Conservation (phyloP, 2,888 invertebrate species). For the Hirtodrosophila cameraria region DNA sequence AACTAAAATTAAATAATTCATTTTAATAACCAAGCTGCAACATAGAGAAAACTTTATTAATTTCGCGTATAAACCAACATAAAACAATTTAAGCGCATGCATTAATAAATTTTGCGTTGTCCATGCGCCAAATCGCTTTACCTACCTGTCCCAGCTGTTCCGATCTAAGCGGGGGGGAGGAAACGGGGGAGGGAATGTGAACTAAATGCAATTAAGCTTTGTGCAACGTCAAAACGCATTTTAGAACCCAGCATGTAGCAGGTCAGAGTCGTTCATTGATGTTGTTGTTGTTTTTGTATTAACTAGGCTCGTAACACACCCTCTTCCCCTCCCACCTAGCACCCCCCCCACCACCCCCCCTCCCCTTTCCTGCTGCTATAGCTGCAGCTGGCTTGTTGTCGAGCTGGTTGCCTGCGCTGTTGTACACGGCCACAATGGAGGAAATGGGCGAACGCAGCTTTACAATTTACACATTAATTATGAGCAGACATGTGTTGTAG, state of each 20-base stretch:
- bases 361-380: too few species aligned
- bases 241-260: conserved; percentile 41
- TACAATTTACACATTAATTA: conserved; percentile 80
- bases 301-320: conserved; percentile 51
- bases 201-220: conserved; percentile 73
- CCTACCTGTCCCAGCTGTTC: conserved; percentile 33
- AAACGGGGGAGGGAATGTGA: conserved; percentile 24
- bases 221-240: conserved; percentile 67
- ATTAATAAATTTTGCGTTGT: conserved; percentile 50
- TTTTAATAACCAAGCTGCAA: not conserved
- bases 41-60: conserved; percentile 24
- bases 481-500: conserved; percentile 81
- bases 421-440: conserved; percentile 64
- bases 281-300: conserved; percentile 62
- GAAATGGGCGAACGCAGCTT: conserved; percentile 66
- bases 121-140: conserved; percentile 46
- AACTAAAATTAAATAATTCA: too few species aligned
- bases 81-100: conserved; percentile 48
- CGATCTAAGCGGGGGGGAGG: conserved; percentile 31
- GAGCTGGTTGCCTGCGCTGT: conserved; percentile 62
- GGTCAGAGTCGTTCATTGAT: conserved; percentile 61
- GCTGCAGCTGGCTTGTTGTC: conserved; percentile 61
- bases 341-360: not conserved
- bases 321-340: not conserved
- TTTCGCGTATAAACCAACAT: conserved; percentile 11